phyloP scores from a whole-genome alignment of 2,888 invertebrate species.

The Coelopa pilipes region DNA sequence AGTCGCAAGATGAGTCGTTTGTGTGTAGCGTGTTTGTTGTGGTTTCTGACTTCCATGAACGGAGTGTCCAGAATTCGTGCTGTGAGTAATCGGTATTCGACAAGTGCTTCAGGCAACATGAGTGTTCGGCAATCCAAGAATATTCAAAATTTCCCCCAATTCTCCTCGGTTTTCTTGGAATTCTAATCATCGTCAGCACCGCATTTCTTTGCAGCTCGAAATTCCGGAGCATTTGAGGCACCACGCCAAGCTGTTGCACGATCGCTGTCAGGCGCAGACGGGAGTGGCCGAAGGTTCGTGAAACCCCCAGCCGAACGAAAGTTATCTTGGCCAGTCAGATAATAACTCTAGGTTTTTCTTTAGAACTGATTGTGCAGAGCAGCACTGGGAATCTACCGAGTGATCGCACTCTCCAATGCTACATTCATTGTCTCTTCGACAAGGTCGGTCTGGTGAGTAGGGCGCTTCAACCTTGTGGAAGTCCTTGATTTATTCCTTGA shows the following conservation, averaged over 20 bases:
- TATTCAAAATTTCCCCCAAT: neutral
- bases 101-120: neutral
- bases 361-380: constrained; percentile 48
- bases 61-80: too few species aligned
- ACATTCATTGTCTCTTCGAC: constrained; percentile 62
- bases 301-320: neutral
- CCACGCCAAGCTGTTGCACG: constrained; percentile 55
- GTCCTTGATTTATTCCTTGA: too few species aligned
- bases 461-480: too few species aligned
- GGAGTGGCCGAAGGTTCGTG: constrained; percentile 46
- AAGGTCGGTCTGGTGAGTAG: constrained; percentile 58
- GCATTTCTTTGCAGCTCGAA: constrained; percentile 49
- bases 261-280: constrained; percentile 54
- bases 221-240: constrained; percentile 54
- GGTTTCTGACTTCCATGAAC: too few species aligned
- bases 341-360: neutral
- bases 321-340: neutral
- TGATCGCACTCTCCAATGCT: constrained; percentile 58
- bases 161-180: too few species aligned
- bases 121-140: neutral
- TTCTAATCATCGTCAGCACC: too few species aligned
- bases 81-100: neutral
- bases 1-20: too few species aligned
- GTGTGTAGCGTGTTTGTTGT: too few species aligned
- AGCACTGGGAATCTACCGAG: constrained; percentile 50